Percentiles rank a stretch among this genome's conserved stretches.
Conservation (phyloP, 2,113 vertebrate genomes). For the Ranitomeya variabilis region DNA sequence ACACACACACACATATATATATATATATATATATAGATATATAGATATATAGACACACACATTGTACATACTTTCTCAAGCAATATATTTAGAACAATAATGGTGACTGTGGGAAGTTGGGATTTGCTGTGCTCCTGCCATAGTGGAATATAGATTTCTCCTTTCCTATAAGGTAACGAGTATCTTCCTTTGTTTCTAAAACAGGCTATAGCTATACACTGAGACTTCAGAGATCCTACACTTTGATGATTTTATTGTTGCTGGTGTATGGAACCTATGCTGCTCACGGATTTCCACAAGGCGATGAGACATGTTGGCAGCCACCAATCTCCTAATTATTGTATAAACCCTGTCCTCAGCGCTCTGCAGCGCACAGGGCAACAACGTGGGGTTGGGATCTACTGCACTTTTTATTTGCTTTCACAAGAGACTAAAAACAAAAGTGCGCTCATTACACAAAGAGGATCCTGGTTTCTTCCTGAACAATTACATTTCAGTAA, state of each 20-base stretch:
- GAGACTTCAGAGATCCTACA: not conserved
- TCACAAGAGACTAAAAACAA: not conserved
- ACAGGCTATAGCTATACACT: not conserved
- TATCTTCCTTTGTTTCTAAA: not conserved
- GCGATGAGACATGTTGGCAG: not conserved
- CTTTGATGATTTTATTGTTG: not conserved
- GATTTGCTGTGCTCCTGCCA: not conserved
- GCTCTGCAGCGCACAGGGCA: not conserved
- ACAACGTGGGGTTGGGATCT: not conserved
- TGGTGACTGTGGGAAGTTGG: not conserved
- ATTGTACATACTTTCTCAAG: too few relatives aligned
- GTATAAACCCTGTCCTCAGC: not conserved
- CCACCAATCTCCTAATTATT: constrained; percentile 8
- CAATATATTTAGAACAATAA: not conserved
- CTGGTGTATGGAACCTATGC: not conserved
- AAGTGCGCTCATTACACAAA: not conserved
- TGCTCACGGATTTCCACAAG: constrained; percentile 18
- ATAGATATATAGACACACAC: not conserved
- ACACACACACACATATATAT: not conserved
- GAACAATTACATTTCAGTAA: not conserved
- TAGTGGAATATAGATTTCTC: not conserved
- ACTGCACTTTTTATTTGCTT: not conserved
- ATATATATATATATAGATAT: not conserved
- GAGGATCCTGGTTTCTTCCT: not conserved
- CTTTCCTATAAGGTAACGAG: not conserved